These are phyloP conservation scores for Eurytoma californica DNA, from an alignment of 2,888 invertebrate genomes.

Conservation along the genomic window DNA sequence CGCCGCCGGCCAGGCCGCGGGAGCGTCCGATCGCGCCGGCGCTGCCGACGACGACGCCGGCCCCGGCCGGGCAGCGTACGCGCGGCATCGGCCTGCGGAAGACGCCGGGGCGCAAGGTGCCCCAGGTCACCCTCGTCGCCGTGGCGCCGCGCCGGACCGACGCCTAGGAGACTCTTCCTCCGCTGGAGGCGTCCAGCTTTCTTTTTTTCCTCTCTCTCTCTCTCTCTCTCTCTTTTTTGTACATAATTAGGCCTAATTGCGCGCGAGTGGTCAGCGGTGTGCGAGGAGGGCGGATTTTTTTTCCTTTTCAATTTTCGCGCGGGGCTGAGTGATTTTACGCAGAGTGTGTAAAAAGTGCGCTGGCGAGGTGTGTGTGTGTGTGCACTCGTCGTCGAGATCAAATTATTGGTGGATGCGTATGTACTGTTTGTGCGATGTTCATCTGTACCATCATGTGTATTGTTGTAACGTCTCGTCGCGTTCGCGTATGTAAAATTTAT, in stretches of 20 bases:
- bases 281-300: slow-evolving; percentile 17
- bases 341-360: neutral
- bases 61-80: slow-evolving; percentile 29
- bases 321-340: neutral
- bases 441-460: slow-evolving; percentile 24
- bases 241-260: slow-evolving; percentile 62
- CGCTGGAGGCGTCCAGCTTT: neutral
- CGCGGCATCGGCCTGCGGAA: slow-evolving; percentile 50
- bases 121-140: slow-evolving; percentile 39
- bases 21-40: slow-evolving; percentile 47
- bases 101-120: slow-evolving; percentile 55
- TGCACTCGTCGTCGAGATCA: slow-evolving; percentile 28
- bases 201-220: neutral
- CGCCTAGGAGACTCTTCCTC: slow-evolving; percentile 24
- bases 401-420: slow-evolving; percentile 45
- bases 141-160: slow-evolving; percentile 30
- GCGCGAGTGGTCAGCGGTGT: slow-evolving; percentile 35
- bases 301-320: slow-evolving; percentile 36
- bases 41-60: neutral
- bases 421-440: slow-evolving; percentile 24
- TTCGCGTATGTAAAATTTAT: neutral
- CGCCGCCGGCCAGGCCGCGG: slow-evolving; percentile 25
- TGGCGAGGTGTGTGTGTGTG: too few relatives aligned
- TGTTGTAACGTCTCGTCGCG: too few relatives aligned
- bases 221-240: slow-evolving; percentile 42